A percentile compares a stretch with the other conserved stretches of the same genome.
Evolutionary conservation across 2,113 vertebrate genomes (phyloP).

Genomic region (Propithecus coquereli): DNA sequence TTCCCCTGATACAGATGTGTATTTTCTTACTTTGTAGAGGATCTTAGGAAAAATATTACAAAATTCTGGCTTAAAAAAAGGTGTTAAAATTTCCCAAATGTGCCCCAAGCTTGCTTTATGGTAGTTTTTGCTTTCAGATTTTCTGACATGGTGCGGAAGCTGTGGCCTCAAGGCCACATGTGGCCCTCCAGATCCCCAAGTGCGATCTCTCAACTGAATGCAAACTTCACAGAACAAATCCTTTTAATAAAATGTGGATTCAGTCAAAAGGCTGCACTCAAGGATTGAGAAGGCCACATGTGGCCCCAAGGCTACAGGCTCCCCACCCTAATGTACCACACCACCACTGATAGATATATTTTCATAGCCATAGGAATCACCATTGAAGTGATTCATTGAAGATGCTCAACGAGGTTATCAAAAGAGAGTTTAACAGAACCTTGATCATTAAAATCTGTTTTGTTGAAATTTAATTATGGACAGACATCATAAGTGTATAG

Average conservation of each 20-base stretch:
- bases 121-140: neutral
- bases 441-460: neutral
- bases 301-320: too few relatives aligned
- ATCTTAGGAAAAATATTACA: conserved; percentile 17
- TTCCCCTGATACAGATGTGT: neutral
- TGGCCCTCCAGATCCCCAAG: too few relatives aligned
- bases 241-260: too few relatives aligned
- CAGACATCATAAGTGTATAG: neutral
- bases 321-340: too few relatives aligned
- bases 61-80: neutral
- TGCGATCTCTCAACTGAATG: too few relatives aligned
- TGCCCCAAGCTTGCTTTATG: neutral
- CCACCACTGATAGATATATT: neutral
- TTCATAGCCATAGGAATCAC: neutral
- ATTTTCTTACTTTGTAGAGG: conserved; percentile 14
- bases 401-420: neutral
- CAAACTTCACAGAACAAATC: too few relatives aligned
- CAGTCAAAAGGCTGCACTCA: too few relatives aligned
- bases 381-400: neutral
- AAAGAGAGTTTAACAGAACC: neutral
- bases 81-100: neutral
- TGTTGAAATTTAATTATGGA: neutral
- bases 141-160: neutral
- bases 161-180: too few relatives aligned
- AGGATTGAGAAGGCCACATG: too few relatives aligned